Evolutionary conservation across 2,113 vertebrate genomes (phyloP).

Genomic region (Cyprinus carpio): DNA sequence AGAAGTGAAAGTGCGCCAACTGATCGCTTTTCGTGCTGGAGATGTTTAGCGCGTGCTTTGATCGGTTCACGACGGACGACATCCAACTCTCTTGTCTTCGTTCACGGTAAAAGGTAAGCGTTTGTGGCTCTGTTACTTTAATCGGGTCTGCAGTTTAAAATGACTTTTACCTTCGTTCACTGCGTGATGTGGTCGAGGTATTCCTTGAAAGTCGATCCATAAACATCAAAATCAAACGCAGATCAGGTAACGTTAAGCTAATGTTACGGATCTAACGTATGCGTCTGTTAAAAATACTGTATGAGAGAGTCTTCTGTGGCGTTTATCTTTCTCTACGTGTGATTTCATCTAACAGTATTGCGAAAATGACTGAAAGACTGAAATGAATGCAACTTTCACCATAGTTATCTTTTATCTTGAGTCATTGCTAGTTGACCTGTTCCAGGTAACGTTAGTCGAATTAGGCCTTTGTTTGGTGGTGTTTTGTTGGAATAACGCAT

Average conservation of each 20-base stretch:
- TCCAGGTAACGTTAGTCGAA: slow-evolving; percentile 71
- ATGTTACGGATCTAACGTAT: too few relatives aligned
- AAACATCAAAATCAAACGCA: background rate
- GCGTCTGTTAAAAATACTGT: background rate
- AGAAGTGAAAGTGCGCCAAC: slow-evolving; percentile 49
- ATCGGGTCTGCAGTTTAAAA: background rate
- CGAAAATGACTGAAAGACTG: background rate
- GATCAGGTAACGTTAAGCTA: background rate
- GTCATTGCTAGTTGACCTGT: slow-evolving; percentile 58
- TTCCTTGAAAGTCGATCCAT: background rate
- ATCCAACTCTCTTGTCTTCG: slow-evolving; percentile 40
- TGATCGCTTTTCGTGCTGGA: slow-evolving; percentile 48
- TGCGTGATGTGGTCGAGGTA: background rate
- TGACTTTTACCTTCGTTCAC: background rate
- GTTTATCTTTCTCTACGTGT: background rate
- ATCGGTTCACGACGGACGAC: slow-evolving; percentile 48
- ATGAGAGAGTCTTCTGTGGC: background rate
- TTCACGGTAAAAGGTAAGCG: slow-evolving; percentile 76
- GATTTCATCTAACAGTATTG: background rate
- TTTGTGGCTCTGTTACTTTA: background rate
- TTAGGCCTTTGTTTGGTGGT: slow-evolving; percentile 74
- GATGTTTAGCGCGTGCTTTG: slow-evolving; percentile 66
- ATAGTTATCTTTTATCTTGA: background rate
- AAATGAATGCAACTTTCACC: background rate
- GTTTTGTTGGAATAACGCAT: slow-evolving; percentile 68